These are phyloP conservation scores for Drosophila rubida DNA, from an alignment of 2,888 invertebrate genomes.

Conservation along the genomic window DNA sequence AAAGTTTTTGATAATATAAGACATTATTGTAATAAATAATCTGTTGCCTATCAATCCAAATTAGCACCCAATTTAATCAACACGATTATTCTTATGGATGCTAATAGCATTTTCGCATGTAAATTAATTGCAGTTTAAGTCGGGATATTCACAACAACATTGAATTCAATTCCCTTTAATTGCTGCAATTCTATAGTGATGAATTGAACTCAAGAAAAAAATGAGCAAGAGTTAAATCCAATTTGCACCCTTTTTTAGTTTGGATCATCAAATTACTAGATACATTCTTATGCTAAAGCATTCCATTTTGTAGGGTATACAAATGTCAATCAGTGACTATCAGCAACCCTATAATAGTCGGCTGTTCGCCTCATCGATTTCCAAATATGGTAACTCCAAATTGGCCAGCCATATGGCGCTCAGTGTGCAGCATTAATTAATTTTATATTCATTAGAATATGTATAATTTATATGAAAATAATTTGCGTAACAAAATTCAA, in stretches of 20 bases:
- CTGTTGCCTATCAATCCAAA: not conserved
- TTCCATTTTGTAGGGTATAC: not conserved
- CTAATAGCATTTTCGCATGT: not conserved
- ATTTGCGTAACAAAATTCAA: constrained; percentile 64
- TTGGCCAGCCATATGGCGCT: constrained; percentile 23
- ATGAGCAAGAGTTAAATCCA: too few relatives aligned
- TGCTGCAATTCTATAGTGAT: too few relatives aligned
- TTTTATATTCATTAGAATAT: constrained; percentile 73
- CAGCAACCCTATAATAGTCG: not conserved
- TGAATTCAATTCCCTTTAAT: not conserved
- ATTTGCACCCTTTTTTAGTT: too few relatives aligned
- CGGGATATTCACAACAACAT: not conserved
- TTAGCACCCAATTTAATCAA: not conserved
- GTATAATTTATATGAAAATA: constrained; percentile 74
- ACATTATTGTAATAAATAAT: not conserved
- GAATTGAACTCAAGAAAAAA: too few relatives aligned
- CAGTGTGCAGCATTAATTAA: constrained; percentile 60
- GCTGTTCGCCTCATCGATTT: constrained; percentile 15
- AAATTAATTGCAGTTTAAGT: not conserved
- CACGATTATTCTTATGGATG: not conserved
- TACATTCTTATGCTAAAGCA: not conserved
- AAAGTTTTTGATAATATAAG: too few relatives aligned
- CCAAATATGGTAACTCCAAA: constrained; percentile 22
- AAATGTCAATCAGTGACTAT: not conserved
- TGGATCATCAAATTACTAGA: too few relatives aligned